Evolutionary conservation across 2,113 vertebrate species (phyloP).

Genomic region (Tretioscincus oriximinensis): DNA sequence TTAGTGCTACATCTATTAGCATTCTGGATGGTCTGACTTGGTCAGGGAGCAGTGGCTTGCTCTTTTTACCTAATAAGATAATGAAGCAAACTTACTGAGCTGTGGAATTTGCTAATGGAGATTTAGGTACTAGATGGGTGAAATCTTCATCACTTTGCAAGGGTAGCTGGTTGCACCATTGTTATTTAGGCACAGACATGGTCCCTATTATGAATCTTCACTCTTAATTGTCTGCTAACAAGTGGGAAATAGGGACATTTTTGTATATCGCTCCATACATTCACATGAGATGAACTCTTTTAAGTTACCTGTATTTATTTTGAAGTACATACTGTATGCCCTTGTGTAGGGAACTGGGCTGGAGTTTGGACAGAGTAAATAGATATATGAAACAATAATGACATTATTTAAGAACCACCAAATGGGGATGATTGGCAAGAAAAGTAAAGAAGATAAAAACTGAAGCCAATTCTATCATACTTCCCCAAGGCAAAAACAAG

Average conservation of each 20-base stretch:
- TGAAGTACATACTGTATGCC: background rate
- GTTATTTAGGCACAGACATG: conserved; percentile 65
- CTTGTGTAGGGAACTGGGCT: background rate
- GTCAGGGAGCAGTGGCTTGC: conserved; percentile 83
- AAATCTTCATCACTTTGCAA: conserved; percentile 84
- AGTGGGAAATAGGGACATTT: background rate
- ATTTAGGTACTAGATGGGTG: conserved; percentile 84
- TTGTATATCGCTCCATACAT: conserved; percentile 6
- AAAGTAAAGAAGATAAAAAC: background rate
- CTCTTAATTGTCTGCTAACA: conserved; percentile 63
- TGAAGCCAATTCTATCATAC: background rate
- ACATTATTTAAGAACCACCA: background rate
- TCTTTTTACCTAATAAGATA: conserved; percentile 90
- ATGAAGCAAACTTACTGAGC: conserved; percentile 88
- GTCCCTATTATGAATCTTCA: conserved; percentile 56
- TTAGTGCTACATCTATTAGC: conserved; percentile 87
- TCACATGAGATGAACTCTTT: too few relatives aligned
- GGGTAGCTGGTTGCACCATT: conserved; percentile 68
- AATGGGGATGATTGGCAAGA: background rate
- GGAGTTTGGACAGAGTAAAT: background rate
- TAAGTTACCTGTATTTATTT: conserved; percentile 49
- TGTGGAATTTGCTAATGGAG: conserved; percentile 89
- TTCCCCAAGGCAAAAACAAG: background rate
- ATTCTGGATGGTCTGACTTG: conserved; percentile 83
- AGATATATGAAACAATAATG: background rate